These are phyloP conservation scores for Drosophila acutilabella DNA, from an alignment of 2,888 invertebrate genomes.

Conservation along the genomic window DNA sequence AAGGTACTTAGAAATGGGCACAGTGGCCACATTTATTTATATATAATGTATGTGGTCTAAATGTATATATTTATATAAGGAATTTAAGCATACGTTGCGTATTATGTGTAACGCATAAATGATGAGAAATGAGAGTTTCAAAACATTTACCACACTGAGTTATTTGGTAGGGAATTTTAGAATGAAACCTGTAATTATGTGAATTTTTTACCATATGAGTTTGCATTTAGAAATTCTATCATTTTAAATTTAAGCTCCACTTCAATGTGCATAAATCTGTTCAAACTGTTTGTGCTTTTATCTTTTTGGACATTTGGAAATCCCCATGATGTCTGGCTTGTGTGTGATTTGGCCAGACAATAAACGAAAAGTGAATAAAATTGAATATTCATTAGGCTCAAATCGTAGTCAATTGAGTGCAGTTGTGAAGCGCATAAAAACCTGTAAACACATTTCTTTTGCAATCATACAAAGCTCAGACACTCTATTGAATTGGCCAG, in stretches of 20 bases:
- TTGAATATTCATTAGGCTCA: slow-evolving; percentile 7
- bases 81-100: slow-evolving; percentile 22
- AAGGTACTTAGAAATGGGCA: slow-evolving; percentile 15
- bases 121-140: not conserved
- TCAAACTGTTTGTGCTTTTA: too few relatives aligned
- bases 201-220: too few relatives aligned
- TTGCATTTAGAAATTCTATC: too few relatives aligned
- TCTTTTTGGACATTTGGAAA: not conserved
- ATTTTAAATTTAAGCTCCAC: too few relatives aligned
- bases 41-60: slow-evolving; percentile 8
- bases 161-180: not conserved
- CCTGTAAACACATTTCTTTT: slow-evolving; percentile 7
- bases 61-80: slow-evolving; percentile 2
- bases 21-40: slow-evolving; percentile 10
- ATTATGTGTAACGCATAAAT: not conserved
- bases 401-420: slow-evolving; percentile 8
- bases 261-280: too few relatives aligned
- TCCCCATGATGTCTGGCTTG: not conserved
- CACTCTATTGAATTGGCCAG: slow-evolving; percentile 17
- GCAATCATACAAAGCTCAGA: not conserved
- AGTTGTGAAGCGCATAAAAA: slow-evolving; percentile 6
- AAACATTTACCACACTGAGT: not conserved
- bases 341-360: not conserved
- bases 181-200: not conserved
- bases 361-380: not conserved